Evolutionary conservation across 2,113 vertebrate species (phyloP).

Genomic region (Zosterops hypoxanthus): DNA sequence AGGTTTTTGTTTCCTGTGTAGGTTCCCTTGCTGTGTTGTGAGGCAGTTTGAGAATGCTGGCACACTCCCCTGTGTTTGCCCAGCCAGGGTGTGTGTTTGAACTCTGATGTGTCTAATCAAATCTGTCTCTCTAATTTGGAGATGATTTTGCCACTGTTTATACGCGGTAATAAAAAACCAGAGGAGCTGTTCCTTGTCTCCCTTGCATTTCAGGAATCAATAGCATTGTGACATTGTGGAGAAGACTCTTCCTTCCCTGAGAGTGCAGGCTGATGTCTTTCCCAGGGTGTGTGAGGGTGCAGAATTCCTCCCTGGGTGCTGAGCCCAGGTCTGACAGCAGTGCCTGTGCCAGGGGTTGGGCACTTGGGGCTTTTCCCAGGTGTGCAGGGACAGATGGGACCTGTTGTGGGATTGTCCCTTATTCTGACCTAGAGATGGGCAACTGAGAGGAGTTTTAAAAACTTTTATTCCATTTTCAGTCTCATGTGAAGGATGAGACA

Average conservation of each 20-base stretch:
- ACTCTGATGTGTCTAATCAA: neutral
- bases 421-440: too few species aligned
- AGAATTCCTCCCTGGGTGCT: neutral
- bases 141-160: constrained; percentile 13
- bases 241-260: neutral
- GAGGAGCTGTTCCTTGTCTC: neutral
- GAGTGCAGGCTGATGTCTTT: neutral
- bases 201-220: neutral
- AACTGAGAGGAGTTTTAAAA: too few species aligned
- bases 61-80: neutral
- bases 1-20: neutral
- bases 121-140: neutral
- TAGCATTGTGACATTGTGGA: neutral
- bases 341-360: neutral
- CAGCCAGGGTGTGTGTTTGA: neutral
- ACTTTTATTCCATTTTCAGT: too few species aligned
- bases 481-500: too few species aligned
- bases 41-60: neutral
- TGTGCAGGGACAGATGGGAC: neutral
- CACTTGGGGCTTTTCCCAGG: neutral
- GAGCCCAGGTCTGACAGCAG: neutral
- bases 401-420: neutral
- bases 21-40: neutral
- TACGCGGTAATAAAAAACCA: neutral
- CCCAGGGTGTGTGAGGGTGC: rapidly evolving